Evolutionary conservation across 2,888 invertebrate genomes (phyloP), one percentile per base, ranked within the genome.

Genomic region (Branchipolynoe longqiensis): DNA sequence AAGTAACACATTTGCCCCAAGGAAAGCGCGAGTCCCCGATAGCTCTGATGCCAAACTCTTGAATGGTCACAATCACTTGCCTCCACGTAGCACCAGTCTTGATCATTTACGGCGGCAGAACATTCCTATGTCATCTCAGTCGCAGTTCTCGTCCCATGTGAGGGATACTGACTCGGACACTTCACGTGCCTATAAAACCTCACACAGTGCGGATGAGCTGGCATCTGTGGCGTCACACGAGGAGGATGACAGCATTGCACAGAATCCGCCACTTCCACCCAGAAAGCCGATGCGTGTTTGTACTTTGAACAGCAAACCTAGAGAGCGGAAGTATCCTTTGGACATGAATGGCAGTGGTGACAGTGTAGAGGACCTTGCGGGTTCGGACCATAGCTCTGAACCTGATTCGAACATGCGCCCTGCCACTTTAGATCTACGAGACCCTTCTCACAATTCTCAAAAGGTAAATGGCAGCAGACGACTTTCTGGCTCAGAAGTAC

Each of bases 321-420:
- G 97, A 22, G 97, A 96, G 85, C 95, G 97, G 58, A 97, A 97
- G 92, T 96, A 97, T 94, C 97, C 97, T 0, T 94, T 97, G 56
- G 96, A 84, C 48, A 14, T 69, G 18, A 69, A 40, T 25, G 69
- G 69, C 31, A 22, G 48, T 2, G 41, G 41, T n/a, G n/a, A n/a
- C 3, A 31, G 62, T 2, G 28, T 54, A 6, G 82, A 62, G 6
- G 82, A 59, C 25, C 59, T 41, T 14, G 36, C 64, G 12, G 64
- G 69, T 2, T 83, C 69, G 4, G 83, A 83, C 83, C 31, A 40
- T 38, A 62, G 69, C 41, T 83, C 83, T 33, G 69, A 64, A 38
- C 62, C 48, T 0, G 83, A 83, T 36, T 31, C 62, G n/a, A 22
- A 41, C 48, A 48, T 48, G 0, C 31, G 69, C 8, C 48, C 69